These are phyloP conservation scores for Embiotoca jacksoni DNA, from an alignment of 2,113 vertebrate genomes.

Conservation along the genomic window DNA sequence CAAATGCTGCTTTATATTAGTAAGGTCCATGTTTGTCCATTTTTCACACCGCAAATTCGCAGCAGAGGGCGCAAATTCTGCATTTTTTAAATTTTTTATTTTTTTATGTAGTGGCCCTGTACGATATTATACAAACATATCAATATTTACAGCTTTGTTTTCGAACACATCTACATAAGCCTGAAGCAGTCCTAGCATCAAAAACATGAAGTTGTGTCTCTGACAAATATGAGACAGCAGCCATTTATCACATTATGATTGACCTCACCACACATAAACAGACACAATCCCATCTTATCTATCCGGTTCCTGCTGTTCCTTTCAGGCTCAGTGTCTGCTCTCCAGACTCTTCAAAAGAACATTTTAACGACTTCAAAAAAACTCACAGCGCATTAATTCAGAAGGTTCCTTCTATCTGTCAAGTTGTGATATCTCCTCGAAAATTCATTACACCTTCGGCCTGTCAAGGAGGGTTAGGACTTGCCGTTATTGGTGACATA, in stretches of 20 bases:
- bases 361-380: slow-evolving; percentile 16
- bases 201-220: slow-evolving; percentile 18
- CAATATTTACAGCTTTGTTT: too few relatives aligned
- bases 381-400: slow-evolving; percentile 32
- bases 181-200: not conserved
- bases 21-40: not conserved
- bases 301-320: not conserved
- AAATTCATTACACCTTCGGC: slow-evolving; percentile 52
- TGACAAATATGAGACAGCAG: slow-evolving; percentile 29
- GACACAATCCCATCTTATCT: slow-evolving; percentile 10
- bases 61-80: slow-evolving; percentile 31
- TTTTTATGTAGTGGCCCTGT: not conserved
- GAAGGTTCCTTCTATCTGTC: slow-evolving; percentile 49
- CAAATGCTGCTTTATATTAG: not conserved
- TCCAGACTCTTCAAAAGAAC: slow-evolving; percentile 26
- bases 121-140: too few relatives aligned
- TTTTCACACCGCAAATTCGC: not conserved
- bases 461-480: slow-evolving; percentile 46
- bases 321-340: not conserved
- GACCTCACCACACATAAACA: not conserved
- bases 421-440: slow-evolving; percentile 36
- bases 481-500: slow-evolving; percentile 18
- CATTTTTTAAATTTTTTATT: not conserved
- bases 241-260: slow-evolving; percentile 14
- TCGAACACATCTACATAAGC: not conserved